Percentiles rank a stretch among this genome's conserved stretches.
These are phyloP conservation scores for Adrianichthys oophorus DNA, from an alignment of 2,797 vertebrate species.

Conservation along the genomic window DNA sequence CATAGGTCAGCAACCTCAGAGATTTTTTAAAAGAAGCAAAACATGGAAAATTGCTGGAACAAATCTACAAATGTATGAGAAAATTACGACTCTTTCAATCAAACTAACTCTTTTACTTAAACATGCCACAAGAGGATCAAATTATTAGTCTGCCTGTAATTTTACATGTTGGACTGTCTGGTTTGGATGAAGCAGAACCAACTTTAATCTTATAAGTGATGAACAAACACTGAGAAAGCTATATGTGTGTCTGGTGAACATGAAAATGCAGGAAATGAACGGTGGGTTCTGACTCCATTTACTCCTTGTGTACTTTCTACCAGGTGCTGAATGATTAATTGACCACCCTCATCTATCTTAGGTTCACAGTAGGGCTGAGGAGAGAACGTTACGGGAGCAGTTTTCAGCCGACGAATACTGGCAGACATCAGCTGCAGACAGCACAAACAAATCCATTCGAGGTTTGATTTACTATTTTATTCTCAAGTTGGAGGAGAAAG, in stretches of 20 bases:
- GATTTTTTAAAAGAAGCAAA: constrained; percentile 16
- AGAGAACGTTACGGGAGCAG: constrained; percentile 30
- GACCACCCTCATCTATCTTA: constrained; percentile 48
- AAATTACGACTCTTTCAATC: constrained; percentile 50
- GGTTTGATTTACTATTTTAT: constrained; percentile 27
- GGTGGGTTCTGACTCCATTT: constrained; percentile 25
- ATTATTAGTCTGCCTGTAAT: constrained; percentile 44
- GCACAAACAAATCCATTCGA: constrained; percentile 21
- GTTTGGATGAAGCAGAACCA: constrained; percentile 2
- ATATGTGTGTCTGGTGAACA: constrained; percentile 37
- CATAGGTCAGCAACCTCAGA: constrained; percentile 41
- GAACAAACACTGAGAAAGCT: constrained; percentile 35
- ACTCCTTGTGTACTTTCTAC: constrained; percentile 32
- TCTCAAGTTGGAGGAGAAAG: constrained; percentile 3
- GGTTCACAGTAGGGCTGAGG: constrained; percentile 18
- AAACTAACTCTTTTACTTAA: constrained; percentile 36
- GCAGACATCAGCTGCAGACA: constrained; percentile 36
- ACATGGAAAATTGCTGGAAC: constrained; percentile 52
- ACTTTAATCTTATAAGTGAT: constrained; percentile 14
- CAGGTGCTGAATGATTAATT: constrained; percentile 63
- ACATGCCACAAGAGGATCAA: constrained; percentile 42
- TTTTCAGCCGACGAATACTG: constrained; percentile 31
- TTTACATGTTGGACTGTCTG: constrained; percentile 18
- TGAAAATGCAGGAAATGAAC: constrained; percentile 60
- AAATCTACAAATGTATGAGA: constrained; percentile 33